Evolutionary conservation across 2,113 vertebrate species (phyloP).

Genomic region (Promerops cafer): DNA sequence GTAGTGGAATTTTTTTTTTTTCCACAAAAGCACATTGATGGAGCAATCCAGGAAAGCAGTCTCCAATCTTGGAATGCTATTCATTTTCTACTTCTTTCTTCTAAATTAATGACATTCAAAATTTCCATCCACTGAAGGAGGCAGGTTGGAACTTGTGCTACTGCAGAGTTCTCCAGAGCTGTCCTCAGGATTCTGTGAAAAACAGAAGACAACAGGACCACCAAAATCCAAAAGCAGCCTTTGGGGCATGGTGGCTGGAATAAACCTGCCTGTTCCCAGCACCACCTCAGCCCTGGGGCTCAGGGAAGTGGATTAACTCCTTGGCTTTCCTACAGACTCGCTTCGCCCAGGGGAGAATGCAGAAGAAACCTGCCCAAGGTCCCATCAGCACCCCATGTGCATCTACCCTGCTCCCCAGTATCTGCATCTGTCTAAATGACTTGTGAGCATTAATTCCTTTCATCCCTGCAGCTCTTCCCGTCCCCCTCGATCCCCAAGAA

Average conservation of each 20-base stretch:
- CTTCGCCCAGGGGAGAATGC: background rate
- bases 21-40: conserved; percentile 20
- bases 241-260: background rate
- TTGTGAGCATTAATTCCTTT: background rate
- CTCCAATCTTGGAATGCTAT: background rate
- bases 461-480: accelerated
- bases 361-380: background rate
- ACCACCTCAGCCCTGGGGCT: background rate
- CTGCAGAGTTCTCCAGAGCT: background rate
- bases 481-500: background rate
- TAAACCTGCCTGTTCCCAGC: background rate
- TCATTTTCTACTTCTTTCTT: background rate
- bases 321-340: background rate
- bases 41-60: conserved; percentile 12
- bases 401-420: too few relatives aligned
- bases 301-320: background rate
- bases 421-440: accelerated
- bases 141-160: background rate
- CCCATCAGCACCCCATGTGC: accelerated
- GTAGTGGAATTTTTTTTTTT: background rate
- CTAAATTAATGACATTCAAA: background rate
- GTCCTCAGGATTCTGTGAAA: background rate
- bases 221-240: background rate
- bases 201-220: background rate
- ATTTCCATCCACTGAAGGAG: background rate